A percentile compares a stretch with the other conserved stretches of the same genome.
phyloP scores from a whole-genome alignment of 1,140 invertebrate genomes.

The Schlechtendalia chinensis region DNA sequence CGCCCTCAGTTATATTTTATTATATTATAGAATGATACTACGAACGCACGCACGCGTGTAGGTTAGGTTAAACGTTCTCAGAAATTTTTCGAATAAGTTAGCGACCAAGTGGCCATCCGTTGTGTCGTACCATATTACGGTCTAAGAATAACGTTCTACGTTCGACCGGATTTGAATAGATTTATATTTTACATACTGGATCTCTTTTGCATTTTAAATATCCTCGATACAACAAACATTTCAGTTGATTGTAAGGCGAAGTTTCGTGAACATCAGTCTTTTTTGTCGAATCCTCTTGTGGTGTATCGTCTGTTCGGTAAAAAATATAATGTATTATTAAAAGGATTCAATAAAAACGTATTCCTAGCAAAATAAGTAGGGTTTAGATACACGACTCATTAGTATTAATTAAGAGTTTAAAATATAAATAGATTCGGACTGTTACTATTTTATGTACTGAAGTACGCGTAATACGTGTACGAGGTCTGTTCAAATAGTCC shows the following conservation, averaged over 20 bases:
- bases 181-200: constrained; percentile 16
- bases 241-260: constrained; percentile 36
- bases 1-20: too few species aligned
- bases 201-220: constrained; percentile 42
- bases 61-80: too few species aligned
- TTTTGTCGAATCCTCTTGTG: background rate
- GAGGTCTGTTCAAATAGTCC: too few species aligned
- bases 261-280: constrained; percentile 23
- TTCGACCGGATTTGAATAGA: background rate
- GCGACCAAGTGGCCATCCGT: too few species aligned
- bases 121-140: too few species aligned
- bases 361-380: background rate
- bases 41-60: too few species aligned
- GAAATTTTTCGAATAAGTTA: too few species aligned
- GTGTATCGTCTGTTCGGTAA: background rate
- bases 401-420: too few species aligned
- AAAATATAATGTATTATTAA: background rate
- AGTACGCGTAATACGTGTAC: too few species aligned
- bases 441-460: background rate
- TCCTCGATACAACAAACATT: constrained; percentile 41
- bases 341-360: background rate
- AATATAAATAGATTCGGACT: too few species aligned
- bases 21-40: too few species aligned
- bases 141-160: too few species aligned
- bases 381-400: background rate